Percentiles rank a stretch among this genome's conserved stretches.
These are phyloP conservation scores for Heliconius sara DNA, from an alignment of 2,888 invertebrate genomes.

Conservation along the genomic window DNA sequence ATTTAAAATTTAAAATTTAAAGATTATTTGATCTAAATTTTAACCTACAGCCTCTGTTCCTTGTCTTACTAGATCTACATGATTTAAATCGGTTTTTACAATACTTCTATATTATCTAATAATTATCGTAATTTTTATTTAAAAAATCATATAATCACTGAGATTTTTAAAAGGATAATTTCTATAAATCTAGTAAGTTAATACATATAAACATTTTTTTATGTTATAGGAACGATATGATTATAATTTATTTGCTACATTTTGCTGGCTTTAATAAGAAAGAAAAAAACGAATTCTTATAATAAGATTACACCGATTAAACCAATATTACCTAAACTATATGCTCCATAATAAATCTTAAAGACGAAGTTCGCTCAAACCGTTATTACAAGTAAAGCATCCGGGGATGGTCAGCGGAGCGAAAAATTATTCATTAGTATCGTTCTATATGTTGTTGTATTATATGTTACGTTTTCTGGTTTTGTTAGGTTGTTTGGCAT, in stretches of 20 bases:
- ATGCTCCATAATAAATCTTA: constrained; percentile 29
- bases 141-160: neutral
- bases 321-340: neutral
- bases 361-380: constrained; percentile 29
- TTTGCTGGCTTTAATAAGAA: neutral
- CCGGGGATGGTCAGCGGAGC: constrained; percentile 58
- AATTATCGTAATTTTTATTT: too few relatives aligned
- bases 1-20: too few relatives aligned
- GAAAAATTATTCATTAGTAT: constrained; percentile 57
- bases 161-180: constrained; percentile 20
- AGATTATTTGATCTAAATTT: too few relatives aligned
- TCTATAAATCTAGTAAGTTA: neutral
- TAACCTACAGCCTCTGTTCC: too few relatives aligned
- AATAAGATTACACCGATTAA: neutral
- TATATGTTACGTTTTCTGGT: constrained; percentile 36
- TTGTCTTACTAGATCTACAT: too few relatives aligned
- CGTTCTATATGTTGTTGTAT: constrained; percentile 44
- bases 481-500: neutral
- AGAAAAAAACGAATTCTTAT: neutral
- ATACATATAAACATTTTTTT: neutral
- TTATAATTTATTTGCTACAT: neutral
- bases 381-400: constrained; percentile 32
- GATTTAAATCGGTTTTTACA: too few relatives aligned
- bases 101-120: too few relatives aligned
- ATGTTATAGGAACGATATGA: neutral